Evolutionary conservation across 2,113 vertebrate genomes (phyloP).

Genomic region (Camarhynchus parvulus): DNA sequence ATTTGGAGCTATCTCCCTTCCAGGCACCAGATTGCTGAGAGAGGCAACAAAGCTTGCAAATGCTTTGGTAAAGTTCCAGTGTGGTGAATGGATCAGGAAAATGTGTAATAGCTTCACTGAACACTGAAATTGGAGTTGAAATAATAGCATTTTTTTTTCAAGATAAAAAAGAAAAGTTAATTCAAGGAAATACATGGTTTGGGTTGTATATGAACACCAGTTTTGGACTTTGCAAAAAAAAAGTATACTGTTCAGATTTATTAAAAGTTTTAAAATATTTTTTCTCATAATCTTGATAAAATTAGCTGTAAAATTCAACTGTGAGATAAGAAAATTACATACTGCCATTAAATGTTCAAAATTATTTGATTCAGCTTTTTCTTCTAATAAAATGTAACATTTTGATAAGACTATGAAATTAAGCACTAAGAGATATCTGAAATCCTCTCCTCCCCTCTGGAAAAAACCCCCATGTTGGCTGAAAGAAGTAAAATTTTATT

Average conservation of each 20-base stretch:
- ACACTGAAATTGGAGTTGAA: neutral
- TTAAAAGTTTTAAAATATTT: neutral
- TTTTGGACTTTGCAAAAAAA: neutral
- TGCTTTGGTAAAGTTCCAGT: neutral
- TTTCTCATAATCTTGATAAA: neutral
- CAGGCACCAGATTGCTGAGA: neutral
- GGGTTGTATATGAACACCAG: neutral
- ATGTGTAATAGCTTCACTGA: neutral
- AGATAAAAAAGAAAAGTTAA: neutral
- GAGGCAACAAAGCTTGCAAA: neutral
- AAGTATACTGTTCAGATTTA: neutral
- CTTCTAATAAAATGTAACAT: neutral
- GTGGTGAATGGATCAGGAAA: neutral
- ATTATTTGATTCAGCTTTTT: neutral
- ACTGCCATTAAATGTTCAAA: neutral
- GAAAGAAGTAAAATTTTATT: neutral
- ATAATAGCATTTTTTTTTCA: neutral
- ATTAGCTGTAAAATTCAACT: neutral
- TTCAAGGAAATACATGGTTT: neutral
- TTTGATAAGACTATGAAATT: neutral
- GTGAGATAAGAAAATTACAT: neutral
- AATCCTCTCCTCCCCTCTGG: neutral
- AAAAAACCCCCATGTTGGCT: neutral
- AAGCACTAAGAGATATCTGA: neutral
- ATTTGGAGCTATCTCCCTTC: neutral